phyloP scores from a whole-genome alignment of 2,797 vertebrate species.

The Sebastes vulpes region DNA sequence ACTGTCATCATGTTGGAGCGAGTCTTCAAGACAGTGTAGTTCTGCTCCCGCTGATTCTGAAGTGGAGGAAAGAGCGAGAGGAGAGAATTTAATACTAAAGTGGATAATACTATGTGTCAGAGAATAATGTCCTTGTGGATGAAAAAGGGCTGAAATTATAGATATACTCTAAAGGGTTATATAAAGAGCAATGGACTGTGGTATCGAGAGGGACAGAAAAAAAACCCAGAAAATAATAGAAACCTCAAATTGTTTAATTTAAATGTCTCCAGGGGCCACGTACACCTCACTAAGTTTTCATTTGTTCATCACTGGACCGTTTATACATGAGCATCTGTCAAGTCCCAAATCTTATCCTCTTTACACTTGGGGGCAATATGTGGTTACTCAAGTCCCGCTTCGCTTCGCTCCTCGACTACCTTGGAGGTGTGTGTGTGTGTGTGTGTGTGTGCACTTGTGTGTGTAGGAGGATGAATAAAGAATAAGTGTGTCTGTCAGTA shows the following conservation, averaged over 20 bases:
- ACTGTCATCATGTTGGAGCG: slow-evolving; percentile 90
- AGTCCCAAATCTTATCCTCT: slow-evolving; percentile 52
- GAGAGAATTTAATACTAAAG: slow-evolving; percentile 2
- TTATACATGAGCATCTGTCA: slow-evolving; percentile 68
- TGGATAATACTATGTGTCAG: neutral
- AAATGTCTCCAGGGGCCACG: slow-evolving; percentile 45
- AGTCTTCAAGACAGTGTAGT: slow-evolving; percentile 90
- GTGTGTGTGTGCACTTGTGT: slow-evolving; percentile 9
- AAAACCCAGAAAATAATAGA: slow-evolving; percentile 49
- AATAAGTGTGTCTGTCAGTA: slow-evolving; percentile 71
- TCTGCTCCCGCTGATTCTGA: slow-evolving; percentile 90
- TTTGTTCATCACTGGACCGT: slow-evolving; percentile 64
- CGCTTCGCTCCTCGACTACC: slow-evolving; percentile 11
- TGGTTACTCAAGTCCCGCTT: slow-evolving; percentile 37
- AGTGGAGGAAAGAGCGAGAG: neutral
- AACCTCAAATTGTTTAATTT: slow-evolving; percentile 50
- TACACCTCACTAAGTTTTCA: slow-evolving; percentile 59
- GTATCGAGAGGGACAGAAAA: neutral
- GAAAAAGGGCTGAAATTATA: neutral
- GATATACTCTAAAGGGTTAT: slow-evolving; percentile 5
- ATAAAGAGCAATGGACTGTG: slow-evolving; percentile 28
- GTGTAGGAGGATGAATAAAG: slow-evolving; percentile 59
- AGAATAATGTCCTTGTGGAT: slow-evolving; percentile 1
- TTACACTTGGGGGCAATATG: slow-evolving; percentile 49
- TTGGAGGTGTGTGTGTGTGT: slow-evolving; percentile 13